Percentiles rank a stretch among this genome's conserved stretches.
Conservation (phyloP, 2,113 vertebrate species). For the Pogona vitticeps region DNA sequence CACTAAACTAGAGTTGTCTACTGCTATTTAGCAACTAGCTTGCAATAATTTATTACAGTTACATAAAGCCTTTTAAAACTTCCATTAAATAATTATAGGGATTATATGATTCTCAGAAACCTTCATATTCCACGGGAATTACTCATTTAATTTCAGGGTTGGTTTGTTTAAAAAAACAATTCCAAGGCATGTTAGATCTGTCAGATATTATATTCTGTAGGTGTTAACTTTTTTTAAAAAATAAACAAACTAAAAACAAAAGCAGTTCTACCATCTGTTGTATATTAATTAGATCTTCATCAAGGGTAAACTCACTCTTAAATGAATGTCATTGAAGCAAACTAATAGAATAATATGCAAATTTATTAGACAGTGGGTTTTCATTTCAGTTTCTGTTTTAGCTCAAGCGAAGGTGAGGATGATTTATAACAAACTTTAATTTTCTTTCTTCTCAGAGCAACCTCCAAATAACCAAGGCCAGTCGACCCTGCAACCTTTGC, state of each 20-base stretch:
- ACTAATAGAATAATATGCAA: slow-evolving; percentile 79
- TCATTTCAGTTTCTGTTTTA: slow-evolving; percentile 61
- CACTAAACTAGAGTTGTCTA: slow-evolving; percentile 73
- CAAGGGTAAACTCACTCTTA: slow-evolving; percentile 80
- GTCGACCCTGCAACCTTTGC: slow-evolving; percentile 89
- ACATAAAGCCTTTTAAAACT: slow-evolving; percentile 81
- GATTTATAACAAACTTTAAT: slow-evolving; percentile 61
- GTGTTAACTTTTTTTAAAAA: slow-evolving; percentile 78
- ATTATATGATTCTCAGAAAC: slow-evolving; percentile 78
- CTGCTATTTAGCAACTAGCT: slow-evolving; percentile 78
- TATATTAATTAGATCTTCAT: slow-evolving; percentile 82
- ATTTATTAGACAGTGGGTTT: slow-evolving; percentile 65
- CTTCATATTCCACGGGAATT: slow-evolving; percentile 77
- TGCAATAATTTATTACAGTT: slow-evolving; percentile 81
- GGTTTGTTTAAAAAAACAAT: slow-evolving; percentile 77
- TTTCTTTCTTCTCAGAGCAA: slow-evolving; percentile 83
- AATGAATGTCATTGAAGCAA: slow-evolving; percentile 77
- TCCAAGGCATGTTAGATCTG: slow-evolving; percentile 76
- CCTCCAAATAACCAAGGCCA: slow-evolving; percentile 89
- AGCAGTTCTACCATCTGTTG: slow-evolving; percentile 84
- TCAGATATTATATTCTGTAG: slow-evolving; percentile 80
- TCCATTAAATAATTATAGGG: slow-evolving; percentile 82
- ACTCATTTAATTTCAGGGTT: slow-evolving; percentile 82
- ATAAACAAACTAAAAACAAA: slow-evolving; percentile 81
- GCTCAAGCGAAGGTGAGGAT: slow-evolving; percentile 46